Base-by-base conservation (phyloP, 2,113 vertebrate genomes). In the Pterocles orientalis region DNA sequence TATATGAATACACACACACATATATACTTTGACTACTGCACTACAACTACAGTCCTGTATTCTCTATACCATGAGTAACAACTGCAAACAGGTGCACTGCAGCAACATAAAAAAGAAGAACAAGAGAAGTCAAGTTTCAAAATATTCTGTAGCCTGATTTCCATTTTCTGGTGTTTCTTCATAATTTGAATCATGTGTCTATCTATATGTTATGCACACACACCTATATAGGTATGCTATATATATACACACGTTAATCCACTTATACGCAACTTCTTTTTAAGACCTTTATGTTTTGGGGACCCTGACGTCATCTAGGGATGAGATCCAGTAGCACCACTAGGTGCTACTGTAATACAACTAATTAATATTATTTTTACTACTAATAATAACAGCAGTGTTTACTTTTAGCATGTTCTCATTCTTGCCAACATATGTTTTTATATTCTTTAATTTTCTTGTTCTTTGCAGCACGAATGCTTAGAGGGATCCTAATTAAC, bases 331-430 rank as follows among this genome's bases (percentile, higher is more conserved):
- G 69, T 69, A 95, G 89, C 65, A 96, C 94, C 96, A 96, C 95
- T 97, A 97, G 96, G 96, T 97, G 96, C 57, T 97, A 97, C 96
- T 97, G 88, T 96, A 97, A 97, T 97, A 96, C 96, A 97, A 97
- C 80, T 92, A 95, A 95, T 97, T 96, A 97, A 95, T 94, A 96
- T 91, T 92, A 94, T 94, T 96, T 95, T 97, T 92, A 82, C 60
- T 54, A 86, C 24, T 92, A 94, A 33, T 96, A 96, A 64, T 48
- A 91, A 73, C 78, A 89, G 79, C 13, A 64, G 41, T 80, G 76
- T 93, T 90, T 92, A 66, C 16, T 92, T 78, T 73, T 56, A 78
- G 34, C 5, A 4, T 60, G 48, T 82, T 79, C 18, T 56, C 34
- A 20, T 41, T 91, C 90, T 89, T 84, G 64, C n/a, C 64, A 94